Evolutionary conservation across 1,140 invertebrate species (phyloP).

Genomic region (Ostrea denselamellosa): DNA sequence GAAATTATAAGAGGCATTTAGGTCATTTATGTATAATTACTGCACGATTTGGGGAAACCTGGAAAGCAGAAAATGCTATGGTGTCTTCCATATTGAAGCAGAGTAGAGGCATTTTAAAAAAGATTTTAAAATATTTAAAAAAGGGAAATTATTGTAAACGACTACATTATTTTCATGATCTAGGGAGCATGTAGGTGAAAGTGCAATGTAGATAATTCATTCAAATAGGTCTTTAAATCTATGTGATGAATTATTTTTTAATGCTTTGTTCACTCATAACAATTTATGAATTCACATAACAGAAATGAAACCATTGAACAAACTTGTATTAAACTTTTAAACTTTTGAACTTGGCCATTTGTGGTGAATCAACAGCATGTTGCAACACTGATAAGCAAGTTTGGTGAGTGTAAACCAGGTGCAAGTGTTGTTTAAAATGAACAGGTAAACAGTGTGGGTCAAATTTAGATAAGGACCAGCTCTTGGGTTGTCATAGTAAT

Average conservation of each 20-base stretch:
- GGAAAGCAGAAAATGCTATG: neutral
- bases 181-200: neutral
- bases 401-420: conserved; percentile 23
- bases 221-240: neutral
- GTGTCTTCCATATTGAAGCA: neutral
- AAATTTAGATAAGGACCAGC: conserved; percentile 26
- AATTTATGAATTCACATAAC: conserved; percentile 25
- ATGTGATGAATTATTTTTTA: conserved; percentile 5
- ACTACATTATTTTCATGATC: neutral
- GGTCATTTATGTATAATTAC: conserved; percentile 1
- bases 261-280: neutral
- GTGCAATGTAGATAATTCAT: neutral
- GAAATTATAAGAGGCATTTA: neutral
- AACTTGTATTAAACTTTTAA: conserved; percentile 34
- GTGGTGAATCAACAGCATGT: conserved; percentile 16
- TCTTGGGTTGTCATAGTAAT: conserved; percentile 27
- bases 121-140: neutral
- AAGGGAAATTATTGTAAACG: neutral
- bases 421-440: conserved; percentile 30
- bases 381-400: conserved; percentile 37
- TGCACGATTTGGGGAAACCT: neutral
- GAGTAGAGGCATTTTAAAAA: neutral
- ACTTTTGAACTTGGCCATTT: conserved; percentile 27
- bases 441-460: conserved; percentile 13
- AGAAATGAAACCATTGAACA: conserved; percentile 27